Evolutionary conservation across 2,113 vertebrate species (phyloP).

Genomic region (Microcebus murinus): DNA sequence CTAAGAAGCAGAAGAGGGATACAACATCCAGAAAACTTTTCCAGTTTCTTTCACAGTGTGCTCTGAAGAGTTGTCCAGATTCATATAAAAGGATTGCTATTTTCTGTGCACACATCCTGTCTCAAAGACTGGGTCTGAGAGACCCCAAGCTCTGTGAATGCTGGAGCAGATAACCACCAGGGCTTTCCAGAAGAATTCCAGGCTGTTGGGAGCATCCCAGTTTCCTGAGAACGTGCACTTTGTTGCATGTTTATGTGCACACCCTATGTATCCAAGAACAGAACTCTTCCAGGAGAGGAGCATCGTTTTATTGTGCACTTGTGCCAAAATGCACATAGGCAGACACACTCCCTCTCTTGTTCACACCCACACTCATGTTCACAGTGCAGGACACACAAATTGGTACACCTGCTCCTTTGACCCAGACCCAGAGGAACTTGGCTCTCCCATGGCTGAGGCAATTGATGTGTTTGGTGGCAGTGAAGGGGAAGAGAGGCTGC

Average conservation of each 20-base stretch:
- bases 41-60: background rate
- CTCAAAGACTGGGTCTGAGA: background rate
- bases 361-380: background rate
- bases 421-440: background rate
- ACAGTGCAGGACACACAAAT: background rate
- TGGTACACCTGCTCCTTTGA: fast-evolving
- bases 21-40: background rate
- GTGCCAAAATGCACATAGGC: background rate
- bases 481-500: background rate
- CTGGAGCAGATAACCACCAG: background rate
- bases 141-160: background rate
- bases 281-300: background rate
- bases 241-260: fast-evolving
- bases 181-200: background rate
- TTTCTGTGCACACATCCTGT: background rate
- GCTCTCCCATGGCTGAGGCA: background rate
- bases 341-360: fast-evolving
- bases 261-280: background rate
- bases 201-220: background rate
- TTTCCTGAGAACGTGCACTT: background rate
- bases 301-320: background rate
- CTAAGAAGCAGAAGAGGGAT: background rate
- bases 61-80: background rate
- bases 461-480: background rate
- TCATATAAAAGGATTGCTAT: background rate